Percentiles rank a stretch among this genome's conserved stretches.
These are phyloP conservation scores for Vanessa tameamea DNA, from an alignment of 1,140 invertebrate genomes.

Conservation along the genomic window DNA sequence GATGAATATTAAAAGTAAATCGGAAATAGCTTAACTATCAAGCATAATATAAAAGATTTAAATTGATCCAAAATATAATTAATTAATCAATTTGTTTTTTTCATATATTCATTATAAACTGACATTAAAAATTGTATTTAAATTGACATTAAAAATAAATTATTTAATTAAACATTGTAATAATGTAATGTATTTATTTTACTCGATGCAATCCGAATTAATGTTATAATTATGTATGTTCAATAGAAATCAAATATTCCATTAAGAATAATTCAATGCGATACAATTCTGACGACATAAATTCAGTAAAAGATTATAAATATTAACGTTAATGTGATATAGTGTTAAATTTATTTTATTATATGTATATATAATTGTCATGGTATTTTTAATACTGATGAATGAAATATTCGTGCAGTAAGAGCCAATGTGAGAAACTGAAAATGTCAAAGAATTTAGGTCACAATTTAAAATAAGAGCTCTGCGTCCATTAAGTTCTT, in stretches of 20 bases:
- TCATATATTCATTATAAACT: too few species aligned
- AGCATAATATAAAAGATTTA: not conserved
- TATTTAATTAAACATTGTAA: too few species aligned
- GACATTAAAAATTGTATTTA: too few species aligned
- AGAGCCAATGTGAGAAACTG: constrained; percentile 13
- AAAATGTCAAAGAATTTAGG: constrained; percentile 25
- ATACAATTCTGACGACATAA: not conserved
- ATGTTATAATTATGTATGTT: too few species aligned
- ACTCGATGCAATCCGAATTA: too few species aligned
- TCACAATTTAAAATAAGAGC: constrained; percentile 23
- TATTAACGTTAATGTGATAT: not conserved
- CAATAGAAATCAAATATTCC: not conserved
- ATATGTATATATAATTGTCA: constrained; percentile 1
- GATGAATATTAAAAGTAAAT: not conserved
- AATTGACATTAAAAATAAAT: too few species aligned
- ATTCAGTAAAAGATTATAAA: too few species aligned
- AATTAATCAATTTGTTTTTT: too few species aligned
- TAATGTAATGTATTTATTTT: too few species aligned
- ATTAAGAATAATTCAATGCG: not conserved
- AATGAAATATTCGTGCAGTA: constrained; percentile 17
- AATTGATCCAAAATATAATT: too few species aligned
- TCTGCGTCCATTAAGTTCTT: not conserved
- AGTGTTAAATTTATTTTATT: not conserved
- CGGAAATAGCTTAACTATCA: not conserved
- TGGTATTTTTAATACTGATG: constrained; percentile 13